Evolutionary conservation across 2,888 invertebrate genomes (phyloP).

Genomic region (Trypoxylon attenuatum): DNA sequence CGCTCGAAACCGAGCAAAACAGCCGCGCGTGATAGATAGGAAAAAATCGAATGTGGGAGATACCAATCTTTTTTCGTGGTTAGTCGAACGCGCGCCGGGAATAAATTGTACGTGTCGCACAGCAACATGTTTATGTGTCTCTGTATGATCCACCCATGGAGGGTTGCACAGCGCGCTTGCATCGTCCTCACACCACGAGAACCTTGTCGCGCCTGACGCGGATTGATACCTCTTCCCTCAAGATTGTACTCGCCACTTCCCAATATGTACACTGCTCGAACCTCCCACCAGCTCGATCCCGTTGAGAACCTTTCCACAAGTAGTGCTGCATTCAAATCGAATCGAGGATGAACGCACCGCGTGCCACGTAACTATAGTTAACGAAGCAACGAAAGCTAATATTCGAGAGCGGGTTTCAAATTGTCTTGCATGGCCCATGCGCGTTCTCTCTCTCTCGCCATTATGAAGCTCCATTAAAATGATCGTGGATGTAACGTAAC

Average conservation of each 20-base stretch:
- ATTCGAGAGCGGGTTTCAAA: not conserved
- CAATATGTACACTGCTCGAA: too few relatives aligned
- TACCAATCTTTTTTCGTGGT: not conserved
- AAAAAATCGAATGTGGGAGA: slow-evolving; percentile 36
- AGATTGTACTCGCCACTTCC: not conserved
- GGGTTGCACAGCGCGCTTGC: not conserved
- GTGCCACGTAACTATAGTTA: not conserved
- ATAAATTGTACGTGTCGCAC: slow-evolving; percentile 22
- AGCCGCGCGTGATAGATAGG: slow-evolving; percentile 41
- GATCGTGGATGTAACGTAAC: not conserved
- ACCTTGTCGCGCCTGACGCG: not conserved
- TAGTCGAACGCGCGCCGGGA: not conserved
- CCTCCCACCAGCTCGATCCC: not conserved
- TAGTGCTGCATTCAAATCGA: not conserved
- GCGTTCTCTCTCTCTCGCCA: not conserved
- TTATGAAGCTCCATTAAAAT: not conserved
- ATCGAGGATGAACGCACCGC: not conserved
- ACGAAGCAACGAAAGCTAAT: not conserved
- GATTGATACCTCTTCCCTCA: not conserved
- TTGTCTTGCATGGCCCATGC: not conserved
- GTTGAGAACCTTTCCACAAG: not conserved
- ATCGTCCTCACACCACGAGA: not conserved
- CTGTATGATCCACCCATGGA: not conserved
- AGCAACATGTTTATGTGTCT: slow-evolving; percentile 5
- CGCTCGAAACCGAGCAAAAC: slow-evolving; percentile 29